These are phyloP conservation scores for Gorsachius goisagi DNA, from an alignment of 2,113 vertebrate genomes.

Conservation along the genomic window DNA sequence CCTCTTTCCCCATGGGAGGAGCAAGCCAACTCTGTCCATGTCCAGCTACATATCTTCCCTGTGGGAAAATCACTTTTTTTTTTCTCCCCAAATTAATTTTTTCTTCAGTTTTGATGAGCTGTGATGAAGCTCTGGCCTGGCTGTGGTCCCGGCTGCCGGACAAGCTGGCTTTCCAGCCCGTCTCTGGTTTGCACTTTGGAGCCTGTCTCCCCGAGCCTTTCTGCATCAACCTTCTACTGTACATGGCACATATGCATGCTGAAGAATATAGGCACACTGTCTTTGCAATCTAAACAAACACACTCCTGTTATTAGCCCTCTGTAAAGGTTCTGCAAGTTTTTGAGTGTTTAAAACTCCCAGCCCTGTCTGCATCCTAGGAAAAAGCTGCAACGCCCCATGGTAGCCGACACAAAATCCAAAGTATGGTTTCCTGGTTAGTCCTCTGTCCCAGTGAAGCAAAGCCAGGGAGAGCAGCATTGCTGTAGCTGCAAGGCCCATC, in stretches of 20 bases:
- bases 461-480: neutral
- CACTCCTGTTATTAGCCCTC: neutral
- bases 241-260: neutral
- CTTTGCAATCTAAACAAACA: neutral
- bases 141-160: neutral
- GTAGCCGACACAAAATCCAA: neutral
- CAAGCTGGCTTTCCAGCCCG: neutral
- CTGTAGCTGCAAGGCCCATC: neutral
- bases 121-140: neutral
- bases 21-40: neutral
- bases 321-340: neutral
- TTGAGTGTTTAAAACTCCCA: neutral
- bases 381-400: neutral
- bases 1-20: neutral
- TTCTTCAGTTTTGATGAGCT: neutral
- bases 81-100: neutral
- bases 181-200: neutral
- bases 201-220: neutral
- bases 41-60: neutral
- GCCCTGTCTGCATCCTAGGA: fast-evolving
- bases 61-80: neutral
- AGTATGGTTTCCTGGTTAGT: neutral
- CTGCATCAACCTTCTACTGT: neutral
- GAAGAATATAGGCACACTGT: neutral
- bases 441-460: neutral